A percentile compares a stretch with the other conserved stretches of the same genome.
phyloP scores from a whole-genome alignment of 1,140 invertebrate genomes.

The Dendroctonus valens region DNA sequence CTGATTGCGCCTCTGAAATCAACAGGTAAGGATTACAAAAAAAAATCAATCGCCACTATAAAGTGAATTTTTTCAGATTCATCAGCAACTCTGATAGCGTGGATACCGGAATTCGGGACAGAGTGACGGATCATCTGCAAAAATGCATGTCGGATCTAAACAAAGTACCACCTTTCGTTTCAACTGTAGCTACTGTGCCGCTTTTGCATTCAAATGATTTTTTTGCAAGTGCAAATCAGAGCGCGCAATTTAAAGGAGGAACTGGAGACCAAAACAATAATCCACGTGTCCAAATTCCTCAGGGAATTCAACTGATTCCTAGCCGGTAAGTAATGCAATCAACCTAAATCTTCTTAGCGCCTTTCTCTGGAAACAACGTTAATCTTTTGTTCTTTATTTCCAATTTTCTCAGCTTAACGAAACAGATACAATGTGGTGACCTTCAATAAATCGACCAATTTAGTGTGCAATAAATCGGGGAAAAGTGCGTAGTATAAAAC shows the following conservation, averaged over 20 bases:
- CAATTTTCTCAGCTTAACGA: too few species aligned
- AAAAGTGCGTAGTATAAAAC: too few species aligned
- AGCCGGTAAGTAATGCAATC: slow-evolving; percentile 54
- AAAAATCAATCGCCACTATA: not conserved
- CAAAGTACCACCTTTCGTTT: slow-evolving; percentile 42
- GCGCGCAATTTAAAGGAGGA: not conserved
- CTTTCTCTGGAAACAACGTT: too few species aligned
- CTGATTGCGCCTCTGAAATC: slow-evolving; percentile 84
- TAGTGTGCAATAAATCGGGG: not conserved
- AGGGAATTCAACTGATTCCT: slow-evolving; percentile 63
- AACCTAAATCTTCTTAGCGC: too few species aligned
- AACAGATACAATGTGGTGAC: too few species aligned
- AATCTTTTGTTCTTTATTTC: too few species aligned
- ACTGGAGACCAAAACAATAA: slow-evolving; percentile 45
- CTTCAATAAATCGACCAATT: not conserved
- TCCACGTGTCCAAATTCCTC: slow-evolving; percentile 47
- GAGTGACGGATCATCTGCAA: slow-evolving; percentile 67
- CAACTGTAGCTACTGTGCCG: slow-evolving; percentile 34
- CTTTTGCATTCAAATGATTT: slow-evolving; percentile 26
- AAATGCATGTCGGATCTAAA: slow-evolving; percentile 51
- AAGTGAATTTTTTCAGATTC: slow-evolving; percentile 24
- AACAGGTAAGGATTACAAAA: slow-evolving; percentile 56
- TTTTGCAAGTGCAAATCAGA: slow-evolving; percentile 4
- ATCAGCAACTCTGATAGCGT: slow-evolving; percentile 54
- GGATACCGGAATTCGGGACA: slow-evolving; percentile 67